Conservation (phyloP, 2,888 invertebrate genomes). For the Sarcophaga caerulescens region DNA sequence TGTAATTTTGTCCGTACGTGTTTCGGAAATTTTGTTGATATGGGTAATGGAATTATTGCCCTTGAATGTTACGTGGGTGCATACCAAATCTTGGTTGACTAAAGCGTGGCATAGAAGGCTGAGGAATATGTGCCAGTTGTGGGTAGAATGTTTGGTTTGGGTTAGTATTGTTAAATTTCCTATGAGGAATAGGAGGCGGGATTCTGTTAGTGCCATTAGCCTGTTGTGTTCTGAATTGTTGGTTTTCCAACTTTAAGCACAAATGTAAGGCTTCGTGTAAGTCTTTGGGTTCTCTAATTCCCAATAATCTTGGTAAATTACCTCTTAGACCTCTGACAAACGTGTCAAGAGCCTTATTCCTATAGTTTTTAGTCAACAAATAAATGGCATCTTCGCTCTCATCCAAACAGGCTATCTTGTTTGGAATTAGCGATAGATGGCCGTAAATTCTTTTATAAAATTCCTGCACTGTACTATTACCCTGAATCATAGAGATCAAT, state of each 20-base stretch:
- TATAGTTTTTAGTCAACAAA: conserved; percentile 18
- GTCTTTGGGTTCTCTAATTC: conserved; percentile 66
- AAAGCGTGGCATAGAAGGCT: background rate
- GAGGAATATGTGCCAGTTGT: background rate
- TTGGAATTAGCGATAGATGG: conserved; percentile 8
- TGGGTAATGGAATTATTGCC: background rate
- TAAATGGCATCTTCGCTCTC: background rate
- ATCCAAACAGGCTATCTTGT: conserved; percentile 21
- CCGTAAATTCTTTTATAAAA: conserved; percentile 17
- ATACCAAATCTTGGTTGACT: too few relatives aligned
- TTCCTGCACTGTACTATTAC: background rate
- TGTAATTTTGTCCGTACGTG: background rate
- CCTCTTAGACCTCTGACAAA: conserved; percentile 31
- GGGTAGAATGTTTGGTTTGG: background rate
- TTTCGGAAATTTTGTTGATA: background rate
- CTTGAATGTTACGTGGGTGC: background rate
- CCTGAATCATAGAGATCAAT: conserved; percentile 47
- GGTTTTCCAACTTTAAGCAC: conserved; percentile 41
- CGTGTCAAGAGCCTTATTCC: conserved; percentile 36
- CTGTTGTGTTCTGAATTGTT: conserved; percentile 19
- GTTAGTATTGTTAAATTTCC: background rate
- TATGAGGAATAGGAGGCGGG: background rate
- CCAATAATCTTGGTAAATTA: conserved; percentile 39
- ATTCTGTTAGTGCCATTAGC: conserved; percentile 6
- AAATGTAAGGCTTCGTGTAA: conserved; percentile 66